phyloP scores from a whole-genome alignment of 1,140 invertebrate species.

The Semibalanus balanoides region DNA sequence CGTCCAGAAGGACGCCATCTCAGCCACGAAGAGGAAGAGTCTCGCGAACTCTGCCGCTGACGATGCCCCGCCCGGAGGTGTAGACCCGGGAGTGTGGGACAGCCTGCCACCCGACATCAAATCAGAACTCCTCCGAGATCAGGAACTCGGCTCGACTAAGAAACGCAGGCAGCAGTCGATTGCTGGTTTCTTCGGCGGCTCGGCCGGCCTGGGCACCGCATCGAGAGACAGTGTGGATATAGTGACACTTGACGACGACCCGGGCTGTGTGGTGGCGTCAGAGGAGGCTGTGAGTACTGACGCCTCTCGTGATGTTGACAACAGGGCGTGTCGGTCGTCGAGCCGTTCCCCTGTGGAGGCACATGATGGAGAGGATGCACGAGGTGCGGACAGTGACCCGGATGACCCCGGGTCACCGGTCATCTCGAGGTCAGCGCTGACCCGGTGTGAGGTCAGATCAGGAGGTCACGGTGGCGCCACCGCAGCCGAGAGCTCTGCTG shows the following conservation, averaged over 20 bases:
- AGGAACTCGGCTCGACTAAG: neutral
- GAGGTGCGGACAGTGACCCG: neutral
- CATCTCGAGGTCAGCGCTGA: neutral
- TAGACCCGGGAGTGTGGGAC: constrained; percentile 22
- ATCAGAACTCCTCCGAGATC: constrained; percentile 16
- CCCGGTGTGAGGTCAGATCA: no score
- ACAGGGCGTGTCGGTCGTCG: no score
- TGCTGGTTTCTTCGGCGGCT: neutral
- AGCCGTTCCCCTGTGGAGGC: neutral
- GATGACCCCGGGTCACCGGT: neutral
- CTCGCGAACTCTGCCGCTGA: constrained; percentile 9
- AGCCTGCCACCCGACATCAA: constrained; percentile 21
- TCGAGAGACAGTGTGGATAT: no score
- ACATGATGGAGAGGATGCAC: neutral
- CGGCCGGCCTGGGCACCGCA: no score
- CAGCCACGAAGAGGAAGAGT: constrained; percentile 14
- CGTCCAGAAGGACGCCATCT: constrained; percentile 35
- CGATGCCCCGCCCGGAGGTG: constrained; percentile 23
- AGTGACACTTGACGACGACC: no score
- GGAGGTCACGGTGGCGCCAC: no score
- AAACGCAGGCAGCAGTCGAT: neutral
- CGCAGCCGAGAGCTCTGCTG: no score
- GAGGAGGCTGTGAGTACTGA: no score
- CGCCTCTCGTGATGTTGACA: no score
- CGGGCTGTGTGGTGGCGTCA: no score